These are phyloP conservation scores for Tenodera sinensis DNA, from an alignment of 2,888 invertebrate genomes.

Conservation along the genomic window DNA sequence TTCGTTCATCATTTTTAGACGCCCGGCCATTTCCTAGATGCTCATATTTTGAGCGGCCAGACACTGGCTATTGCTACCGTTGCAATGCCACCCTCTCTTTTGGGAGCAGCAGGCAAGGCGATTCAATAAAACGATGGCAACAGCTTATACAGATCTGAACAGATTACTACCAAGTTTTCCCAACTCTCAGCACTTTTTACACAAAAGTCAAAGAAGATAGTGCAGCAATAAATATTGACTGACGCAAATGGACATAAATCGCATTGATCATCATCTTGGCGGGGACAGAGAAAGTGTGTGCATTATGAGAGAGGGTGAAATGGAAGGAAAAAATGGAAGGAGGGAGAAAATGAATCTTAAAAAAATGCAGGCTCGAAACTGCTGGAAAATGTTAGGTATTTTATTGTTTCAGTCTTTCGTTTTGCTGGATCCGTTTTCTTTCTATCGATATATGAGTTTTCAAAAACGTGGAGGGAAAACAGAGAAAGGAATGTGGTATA, in stretches of 20 bases:
- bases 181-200: slow-evolving; percentile 31
- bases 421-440: neutral
- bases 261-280: slow-evolving; percentile 25
- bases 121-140: slow-evolving; percentile 30
- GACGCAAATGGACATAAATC: slow-evolving; percentile 32
- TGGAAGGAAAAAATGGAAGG: neutral
- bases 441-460: neutral
- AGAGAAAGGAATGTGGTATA: neutral
- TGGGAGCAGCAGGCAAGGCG: neutral
- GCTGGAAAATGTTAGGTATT: slow-evolving; percentile 13
- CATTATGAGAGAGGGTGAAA: neutral
- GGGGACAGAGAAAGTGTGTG: neutral
- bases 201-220: slow-evolving; percentile 24
- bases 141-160: slow-evolving; percentile 30
- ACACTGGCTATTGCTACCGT: neutral
- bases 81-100: neutral
- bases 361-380: slow-evolving; percentile 2
- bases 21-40: neutral
- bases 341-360: neutral
- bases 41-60: neutral
- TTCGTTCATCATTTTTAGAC: neutral
- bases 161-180: slow-evolving; percentile 29
- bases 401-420: slow-evolving; percentile 18
- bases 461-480: neutral
- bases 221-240: slow-evolving; percentile 33